Evolutionary conservation across 2,113 vertebrate species (phyloP).

Genomic region (Catharus minimus): DNA sequence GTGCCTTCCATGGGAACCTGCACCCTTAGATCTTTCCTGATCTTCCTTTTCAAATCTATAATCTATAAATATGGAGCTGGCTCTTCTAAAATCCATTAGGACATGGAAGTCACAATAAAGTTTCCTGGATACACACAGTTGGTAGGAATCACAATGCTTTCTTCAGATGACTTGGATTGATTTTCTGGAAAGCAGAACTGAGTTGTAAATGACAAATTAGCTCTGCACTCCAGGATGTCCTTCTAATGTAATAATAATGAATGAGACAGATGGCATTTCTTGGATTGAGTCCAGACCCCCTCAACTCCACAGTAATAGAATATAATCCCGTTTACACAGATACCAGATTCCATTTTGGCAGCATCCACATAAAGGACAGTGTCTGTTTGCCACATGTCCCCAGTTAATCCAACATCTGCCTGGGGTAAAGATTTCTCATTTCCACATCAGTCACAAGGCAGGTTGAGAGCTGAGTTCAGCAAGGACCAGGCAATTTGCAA

Average conservation of each 20-base stretch:
- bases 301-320: background rate
- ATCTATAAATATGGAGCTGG: background rate
- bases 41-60: background rate
- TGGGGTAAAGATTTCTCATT: background rate
- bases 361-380: background rate
- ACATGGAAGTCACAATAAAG: background rate
- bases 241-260: conserved; percentile 23
- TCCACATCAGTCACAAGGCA: background rate
- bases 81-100: background rate
- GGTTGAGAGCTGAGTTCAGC: background rate
- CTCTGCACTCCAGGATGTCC: background rate
- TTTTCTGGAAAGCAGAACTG: conserved; percentile 1
- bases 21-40: background rate
- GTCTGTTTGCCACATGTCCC: background rate
- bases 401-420: background rate
- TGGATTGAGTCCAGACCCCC: background rate
- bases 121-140: background rate
- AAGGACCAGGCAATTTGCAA: background rate
- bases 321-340: conserved; percentile 13
- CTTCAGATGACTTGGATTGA: background rate
- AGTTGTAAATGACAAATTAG: conserved; percentile 25
- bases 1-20: background rate
- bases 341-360: background rate
- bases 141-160: background rate
- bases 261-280: conserved; percentile 36